phyloP scores from a whole-genome alignment of 2,113 vertebrate species.

The Clupea harengus region DNA sequence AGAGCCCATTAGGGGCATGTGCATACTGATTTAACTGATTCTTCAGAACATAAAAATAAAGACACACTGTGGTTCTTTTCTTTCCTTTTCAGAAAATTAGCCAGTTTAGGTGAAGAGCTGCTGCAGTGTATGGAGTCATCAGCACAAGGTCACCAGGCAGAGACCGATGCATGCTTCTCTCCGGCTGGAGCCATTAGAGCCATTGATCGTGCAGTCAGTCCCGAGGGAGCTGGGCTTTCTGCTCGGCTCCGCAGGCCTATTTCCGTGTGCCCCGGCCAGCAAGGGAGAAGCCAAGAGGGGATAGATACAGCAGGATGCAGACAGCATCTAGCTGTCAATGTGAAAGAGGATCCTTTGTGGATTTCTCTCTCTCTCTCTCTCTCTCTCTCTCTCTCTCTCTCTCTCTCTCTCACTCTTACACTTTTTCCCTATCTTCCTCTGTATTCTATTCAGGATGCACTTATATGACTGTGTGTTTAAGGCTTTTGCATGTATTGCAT shows the following conservation, averaged over 20 bases:
- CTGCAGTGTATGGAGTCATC: not conserved
- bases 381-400: not conserved
- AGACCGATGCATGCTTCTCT: not conserved
- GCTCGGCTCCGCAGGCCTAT: not conserved
- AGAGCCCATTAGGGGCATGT: too few species aligned
- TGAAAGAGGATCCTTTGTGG: not conserved
- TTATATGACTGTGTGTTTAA: not conserved
- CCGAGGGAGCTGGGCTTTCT: not conserved
- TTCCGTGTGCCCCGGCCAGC: not conserved
- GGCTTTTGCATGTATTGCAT: not conserved
- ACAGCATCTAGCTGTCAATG: slow-evolving; percentile 2
- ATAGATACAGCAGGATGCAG: not conserved
- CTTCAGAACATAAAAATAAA: not conserved
- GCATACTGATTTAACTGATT: not conserved
- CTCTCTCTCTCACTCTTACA: not conserved
- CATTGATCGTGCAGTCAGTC: not conserved
- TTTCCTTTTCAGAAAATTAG: not conserved
- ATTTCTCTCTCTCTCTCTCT: not conserved
- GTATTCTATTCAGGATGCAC: not conserved
- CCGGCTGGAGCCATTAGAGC: not conserved
- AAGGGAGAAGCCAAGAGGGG: not conserved
- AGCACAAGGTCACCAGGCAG: not conserved
- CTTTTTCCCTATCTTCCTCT: not conserved
- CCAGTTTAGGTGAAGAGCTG: not conserved
- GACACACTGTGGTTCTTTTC: not conserved